Base-by-base conservation (phyloP, 2,113 vertebrate species). In the Anarrhichthys ocellatus region DNA sequence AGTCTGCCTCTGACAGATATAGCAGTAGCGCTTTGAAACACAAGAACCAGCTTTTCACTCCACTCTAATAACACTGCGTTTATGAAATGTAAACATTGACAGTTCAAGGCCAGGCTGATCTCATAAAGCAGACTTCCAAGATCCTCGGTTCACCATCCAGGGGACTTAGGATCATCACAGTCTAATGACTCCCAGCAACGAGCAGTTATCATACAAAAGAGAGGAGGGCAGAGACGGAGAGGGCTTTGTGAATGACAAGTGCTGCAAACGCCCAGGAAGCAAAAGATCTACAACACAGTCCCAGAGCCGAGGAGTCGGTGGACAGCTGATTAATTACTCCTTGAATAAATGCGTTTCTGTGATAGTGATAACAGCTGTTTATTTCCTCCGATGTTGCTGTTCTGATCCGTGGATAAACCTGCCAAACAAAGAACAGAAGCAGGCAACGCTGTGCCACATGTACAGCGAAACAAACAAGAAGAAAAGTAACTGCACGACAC, bases 11-110 rank as follows among this genome's bases (percentile, higher is more conserved):
- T 76, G 78, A 90, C 84, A 74, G 70, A 90, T 83, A 63, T 42
- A 70, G 77, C 48, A 62, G 76, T 65, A 66, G 80, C 58, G 73
- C 76, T 87, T 87, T 90, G 90, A 92, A 92, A 91, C 88, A 89
- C 83, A 91, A 54, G 82, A 91, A 91, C 89, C 85, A 62, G 82
- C 40, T 82, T 86, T 91, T 88, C 61, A 71, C 84, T 87, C 56
- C 65, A 77, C 88, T 94, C 84, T 69, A 93, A 95, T 89, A 94
- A 94, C 93, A 93, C 68, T 8, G 80, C 46, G 62, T 90, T 94
- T 93, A 95, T 94, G 93, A 95, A 94, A 95, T 72, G 87, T 89
- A 93, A 96, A 95, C 94, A 95, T 69, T 83, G 90, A 94, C 91
- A 82, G 89, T 89, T 93, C 91, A 90, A 71, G 89, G 92, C 91